These are phyloP conservation scores for Tricholauxania praeusta DNA, from an alignment of 2,888 invertebrate genomes.

Conservation along the genomic window DNA sequence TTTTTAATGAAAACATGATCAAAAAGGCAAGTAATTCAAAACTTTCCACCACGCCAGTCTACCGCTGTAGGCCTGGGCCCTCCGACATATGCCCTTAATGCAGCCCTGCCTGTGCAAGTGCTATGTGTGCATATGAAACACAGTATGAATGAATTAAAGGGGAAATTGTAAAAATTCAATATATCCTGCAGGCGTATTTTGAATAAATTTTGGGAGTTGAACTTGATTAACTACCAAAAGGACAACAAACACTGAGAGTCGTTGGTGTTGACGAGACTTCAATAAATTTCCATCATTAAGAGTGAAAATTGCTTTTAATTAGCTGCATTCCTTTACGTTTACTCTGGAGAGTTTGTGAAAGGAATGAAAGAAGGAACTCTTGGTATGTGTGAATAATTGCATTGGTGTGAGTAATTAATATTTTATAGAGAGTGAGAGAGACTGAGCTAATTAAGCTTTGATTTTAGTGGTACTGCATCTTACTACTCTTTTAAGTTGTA, in stretches of 20 bases:
- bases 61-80: not conserved
- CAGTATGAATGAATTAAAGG: not conserved
- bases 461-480: too few relatives aligned
- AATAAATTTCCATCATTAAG: conserved; percentile 22
- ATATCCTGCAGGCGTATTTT: conserved; percentile 15
- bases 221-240: too few relatives aligned
- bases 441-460: too few relatives aligned
- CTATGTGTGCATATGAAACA: not conserved
- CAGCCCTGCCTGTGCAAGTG: not conserved
- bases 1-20: too few relatives aligned
- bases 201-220: not conserved
- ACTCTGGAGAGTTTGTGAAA: not conserved
- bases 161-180: conserved; percentile 2
- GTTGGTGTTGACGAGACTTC: not conserved
- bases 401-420: not conserved
- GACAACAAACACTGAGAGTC: not conserved
- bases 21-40: too few relatives aligned
- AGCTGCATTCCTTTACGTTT: conserved; percentile 5
- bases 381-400: not conserved
- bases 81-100: not conserved
- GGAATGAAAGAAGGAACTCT: not conserved
- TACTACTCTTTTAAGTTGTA: too few relatives aligned
- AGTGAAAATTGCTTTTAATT: conserved; percentile 29
- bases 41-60: not conserved
- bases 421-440: too few relatives aligned